Evolutionary conservation across 2,797 vertebrate species (phyloP).

Genomic region (Lacerta bilineata): DNA sequence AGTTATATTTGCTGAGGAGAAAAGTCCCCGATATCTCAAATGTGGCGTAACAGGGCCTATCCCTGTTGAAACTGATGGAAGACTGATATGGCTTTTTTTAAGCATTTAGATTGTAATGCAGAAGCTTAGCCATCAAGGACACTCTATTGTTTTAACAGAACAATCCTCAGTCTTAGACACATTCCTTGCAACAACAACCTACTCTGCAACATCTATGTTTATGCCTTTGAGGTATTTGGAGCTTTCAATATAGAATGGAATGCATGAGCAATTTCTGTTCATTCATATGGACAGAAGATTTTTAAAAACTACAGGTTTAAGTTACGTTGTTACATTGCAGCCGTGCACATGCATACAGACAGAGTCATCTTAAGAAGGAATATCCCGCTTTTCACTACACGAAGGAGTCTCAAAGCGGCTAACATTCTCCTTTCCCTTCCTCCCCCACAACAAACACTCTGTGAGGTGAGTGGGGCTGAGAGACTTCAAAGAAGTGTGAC

Average conservation of each 20-base stretch:
- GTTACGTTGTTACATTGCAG: conserved; percentile 66
- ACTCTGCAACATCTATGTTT: conserved; percentile 47
- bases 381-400: no score
- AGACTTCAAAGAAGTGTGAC: no score
- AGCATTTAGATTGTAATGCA: conserved; percentile 46
- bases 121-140: neutral
- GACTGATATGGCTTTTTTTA: conserved; percentile 22
- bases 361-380: no score
- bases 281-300: conserved; percentile 30
- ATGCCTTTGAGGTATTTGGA: conserved; percentile 39
- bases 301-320: conserved; percentile 65
- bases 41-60: neutral
- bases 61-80: neutral
- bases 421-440: no score
- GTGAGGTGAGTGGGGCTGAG: no score
- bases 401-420: no score
- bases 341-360: neutral
- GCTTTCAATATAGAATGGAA: conserved; percentile 51
- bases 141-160: conserved; percentile 34
- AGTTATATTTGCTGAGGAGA: neutral
- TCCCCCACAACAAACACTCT: no score
- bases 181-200: conserved; percentile 56
- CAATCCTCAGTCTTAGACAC: conserved; percentile 35
- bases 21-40: neutral
- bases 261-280: conserved; percentile 44